Evolutionary conservation across 2,113 vertebrate species (phyloP).

Genomic region (Trinectes maculatus): DNA sequence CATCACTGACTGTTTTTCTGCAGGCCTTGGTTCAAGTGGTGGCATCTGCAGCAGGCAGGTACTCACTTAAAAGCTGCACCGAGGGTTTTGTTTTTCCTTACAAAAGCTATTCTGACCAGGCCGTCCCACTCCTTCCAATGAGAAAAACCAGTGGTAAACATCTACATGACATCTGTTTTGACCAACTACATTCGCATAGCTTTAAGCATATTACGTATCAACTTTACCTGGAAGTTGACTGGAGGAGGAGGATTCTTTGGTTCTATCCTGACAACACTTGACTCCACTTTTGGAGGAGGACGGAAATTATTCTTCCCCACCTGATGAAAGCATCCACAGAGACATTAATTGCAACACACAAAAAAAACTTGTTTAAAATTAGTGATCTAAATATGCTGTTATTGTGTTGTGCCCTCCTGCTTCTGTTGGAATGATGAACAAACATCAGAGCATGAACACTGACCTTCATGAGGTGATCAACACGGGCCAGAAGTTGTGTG

Average conservation of each 20-base stretch:
- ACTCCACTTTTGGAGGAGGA: constrained; percentile 98
- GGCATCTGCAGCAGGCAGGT: neutral
- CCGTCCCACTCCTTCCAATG: constrained; percentile 94
- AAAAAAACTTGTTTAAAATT: neutral
- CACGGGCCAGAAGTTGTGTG: constrained; percentile 93
- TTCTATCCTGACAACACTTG: constrained; percentile 97
- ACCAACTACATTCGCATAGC: neutral
- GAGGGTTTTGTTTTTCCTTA: constrained; percentile 98
- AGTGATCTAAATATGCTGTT: neutral
- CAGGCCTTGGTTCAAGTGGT: neutral
- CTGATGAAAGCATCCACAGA: constrained; percentile 66
- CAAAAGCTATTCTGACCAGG: constrained; percentile 96
- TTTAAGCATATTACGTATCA: neutral
- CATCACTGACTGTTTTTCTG: neutral
- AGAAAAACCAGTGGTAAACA: neutral
- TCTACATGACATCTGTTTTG: neutral
- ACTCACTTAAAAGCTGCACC: constrained; percentile 95
- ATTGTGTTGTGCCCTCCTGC: too few species aligned
- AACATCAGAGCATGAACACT: neutral
- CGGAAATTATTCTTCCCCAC: constrained; percentile 98
- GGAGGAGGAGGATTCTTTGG: constrained; percentile 97
- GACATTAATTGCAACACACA: neutral
- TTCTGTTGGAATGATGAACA: neutral
- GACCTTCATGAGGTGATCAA: constrained; percentile 99
- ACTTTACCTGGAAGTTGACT: constrained; percentile 94